Percentiles rank a stretch among this genome's conserved stretches.
Evolutionary conservation across 2,797 vertebrate genomes (phyloP).

Genomic region (Thripadectes ignobilis): DNA sequence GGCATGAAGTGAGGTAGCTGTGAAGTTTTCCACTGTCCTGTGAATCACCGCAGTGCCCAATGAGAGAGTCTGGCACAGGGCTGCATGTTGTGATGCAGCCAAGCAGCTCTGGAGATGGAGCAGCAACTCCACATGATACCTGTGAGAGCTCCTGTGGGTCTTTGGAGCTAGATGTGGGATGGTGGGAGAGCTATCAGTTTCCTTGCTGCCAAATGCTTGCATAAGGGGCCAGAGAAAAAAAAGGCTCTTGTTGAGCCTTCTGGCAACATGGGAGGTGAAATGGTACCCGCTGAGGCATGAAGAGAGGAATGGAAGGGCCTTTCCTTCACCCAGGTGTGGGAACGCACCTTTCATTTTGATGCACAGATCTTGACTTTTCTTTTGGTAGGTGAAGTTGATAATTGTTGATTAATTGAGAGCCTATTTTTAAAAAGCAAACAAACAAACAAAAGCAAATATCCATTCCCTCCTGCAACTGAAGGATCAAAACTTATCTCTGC

Average conservation of each 20-base stretch:
- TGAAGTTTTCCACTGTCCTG: background rate
- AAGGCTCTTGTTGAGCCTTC: background rate
- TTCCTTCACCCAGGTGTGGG: background rate
- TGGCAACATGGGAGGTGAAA: background rate
- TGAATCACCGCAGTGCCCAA: background rate
- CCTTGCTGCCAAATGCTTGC: background rate
- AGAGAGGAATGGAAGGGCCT: background rate
- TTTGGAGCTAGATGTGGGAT: background rate
- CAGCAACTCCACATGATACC: background rate
- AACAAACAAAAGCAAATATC: background rate
- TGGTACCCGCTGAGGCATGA: background rate
- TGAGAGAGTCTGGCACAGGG: fast-evolving
- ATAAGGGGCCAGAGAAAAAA: background rate
- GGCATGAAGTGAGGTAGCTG: background rate
- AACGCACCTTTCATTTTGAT: background rate
- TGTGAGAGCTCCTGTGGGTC: background rate
- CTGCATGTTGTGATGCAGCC: fast-evolving
- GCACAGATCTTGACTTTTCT: background rate
- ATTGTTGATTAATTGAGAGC: background rate
- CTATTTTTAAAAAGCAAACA: background rate
- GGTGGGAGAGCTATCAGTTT: background rate
- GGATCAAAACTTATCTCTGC: background rate
- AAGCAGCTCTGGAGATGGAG: background rate
- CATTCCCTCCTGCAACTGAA: background rate
- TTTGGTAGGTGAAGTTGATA: background rate